These are phyloP conservation scores for Tetrax tetrax DNA, from an alignment of 2,113 vertebrate species.

Conservation along the genomic window DNA sequence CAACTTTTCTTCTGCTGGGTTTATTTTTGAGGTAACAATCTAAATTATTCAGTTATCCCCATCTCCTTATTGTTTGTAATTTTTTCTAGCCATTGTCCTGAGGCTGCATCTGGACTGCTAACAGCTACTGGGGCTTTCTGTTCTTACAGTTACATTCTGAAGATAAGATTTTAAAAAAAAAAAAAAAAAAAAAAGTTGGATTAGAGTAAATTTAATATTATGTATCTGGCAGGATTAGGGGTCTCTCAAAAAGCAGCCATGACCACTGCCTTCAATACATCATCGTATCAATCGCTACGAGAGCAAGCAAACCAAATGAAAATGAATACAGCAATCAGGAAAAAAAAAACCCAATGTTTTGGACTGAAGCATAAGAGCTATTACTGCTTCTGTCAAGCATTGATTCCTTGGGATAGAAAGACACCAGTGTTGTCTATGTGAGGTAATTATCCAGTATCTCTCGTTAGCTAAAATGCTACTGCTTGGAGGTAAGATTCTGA, in stretches of 20 bases:
- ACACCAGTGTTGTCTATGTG: accelerated
- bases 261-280: neutral
- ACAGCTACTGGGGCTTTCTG: neutral
- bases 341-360: neutral
- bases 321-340: neutral
- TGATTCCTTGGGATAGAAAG: neutral
- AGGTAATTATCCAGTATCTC: neutral
- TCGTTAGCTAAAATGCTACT: neutral
- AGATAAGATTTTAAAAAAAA: neutral
- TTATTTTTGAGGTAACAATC: neutral
- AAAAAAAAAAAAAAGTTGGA: neutral
- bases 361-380: neutral
- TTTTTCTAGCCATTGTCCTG: neutral
- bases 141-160: neutral
- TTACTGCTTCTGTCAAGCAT: neutral
- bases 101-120: neutral
- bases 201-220: neutral
- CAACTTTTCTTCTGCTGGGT: neutral
- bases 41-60: neutral
- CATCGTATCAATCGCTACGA: neutral
- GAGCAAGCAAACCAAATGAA: neutral
- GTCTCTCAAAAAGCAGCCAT: neutral
- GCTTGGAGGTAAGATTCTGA: neutral
- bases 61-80: neutral
- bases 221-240: neutral